Conservation (phyloP, 1,140 invertebrate species). For the Rhysida immarginata region DNA sequence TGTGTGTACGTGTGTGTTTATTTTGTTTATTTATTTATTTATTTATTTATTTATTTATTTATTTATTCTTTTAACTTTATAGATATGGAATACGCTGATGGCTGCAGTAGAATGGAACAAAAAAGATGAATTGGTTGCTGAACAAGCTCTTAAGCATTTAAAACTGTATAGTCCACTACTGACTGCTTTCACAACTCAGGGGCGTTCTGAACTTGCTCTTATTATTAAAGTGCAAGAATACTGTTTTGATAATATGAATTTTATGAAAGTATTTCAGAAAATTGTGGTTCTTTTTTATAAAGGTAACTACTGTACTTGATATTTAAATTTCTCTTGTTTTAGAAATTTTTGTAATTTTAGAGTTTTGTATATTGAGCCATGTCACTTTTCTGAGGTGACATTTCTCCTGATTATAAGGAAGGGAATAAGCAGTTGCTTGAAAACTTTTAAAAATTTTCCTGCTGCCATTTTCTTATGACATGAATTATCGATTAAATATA, state of each 20-base stretch:
- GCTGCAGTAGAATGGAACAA: constrained; percentile 92
- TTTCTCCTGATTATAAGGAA: too few relatives aligned
- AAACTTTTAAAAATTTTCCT: too few relatives aligned
- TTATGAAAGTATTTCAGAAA: constrained; percentile 96
- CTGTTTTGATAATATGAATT: constrained; percentile 97
- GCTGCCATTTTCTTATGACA: too few relatives aligned
- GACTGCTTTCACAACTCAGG: constrained; percentile 60
- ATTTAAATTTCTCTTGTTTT: too few relatives aligned
- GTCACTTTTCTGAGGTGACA: too few relatives aligned
- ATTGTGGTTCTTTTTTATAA: constrained; percentile 92
- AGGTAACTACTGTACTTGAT: constrained; percentile 50
- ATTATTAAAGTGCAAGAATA: constrained; percentile 87
- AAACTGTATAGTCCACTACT: constrained; percentile 69
- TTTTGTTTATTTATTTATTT: too few relatives aligned
- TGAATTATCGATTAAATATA: too few relatives aligned
- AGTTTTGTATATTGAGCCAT: too few relatives aligned
- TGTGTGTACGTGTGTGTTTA: too few relatives aligned
- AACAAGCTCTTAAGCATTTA: constrained; percentile 82
- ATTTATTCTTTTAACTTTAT: constrained; percentile 5
- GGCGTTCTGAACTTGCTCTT: constrained; percentile 69
- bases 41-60: too few relatives aligned
- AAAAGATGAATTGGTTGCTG: constrained; percentile 88
- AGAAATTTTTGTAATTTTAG: too few relatives aligned
- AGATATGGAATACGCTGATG: constrained; percentile 88
- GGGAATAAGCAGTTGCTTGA: too few relatives aligned